Evolutionary conservation across 64 coral and sea anemone genomes (phyloP).

Genomic region (Stichodactyla helianthus): DNA sequence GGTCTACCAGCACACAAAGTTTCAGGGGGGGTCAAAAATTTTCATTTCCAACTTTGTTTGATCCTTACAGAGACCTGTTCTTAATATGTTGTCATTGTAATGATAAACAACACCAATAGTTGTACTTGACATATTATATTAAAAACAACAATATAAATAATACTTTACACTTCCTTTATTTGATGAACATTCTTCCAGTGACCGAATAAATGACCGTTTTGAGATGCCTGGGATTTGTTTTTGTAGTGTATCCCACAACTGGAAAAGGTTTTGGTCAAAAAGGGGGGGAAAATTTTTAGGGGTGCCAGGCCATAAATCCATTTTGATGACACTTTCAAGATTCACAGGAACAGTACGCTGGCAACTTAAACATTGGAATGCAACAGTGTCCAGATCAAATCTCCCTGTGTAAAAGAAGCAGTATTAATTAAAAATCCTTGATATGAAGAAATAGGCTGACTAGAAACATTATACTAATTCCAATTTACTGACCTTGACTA

Average conservation of each 20-base stretch:
- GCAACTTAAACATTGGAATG: slow-evolving; percentile 2
- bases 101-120: no score
- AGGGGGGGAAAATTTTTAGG: slow-evolving; percentile 31
- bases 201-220: slow-evolving; percentile 35
- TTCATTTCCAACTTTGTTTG: no score
- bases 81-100: no score
- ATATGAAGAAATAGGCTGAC: no score
- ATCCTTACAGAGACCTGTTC: no score
- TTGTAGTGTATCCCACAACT: slow-evolving; percentile 37
- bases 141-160: no score
- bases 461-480: no score
- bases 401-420: background rate
- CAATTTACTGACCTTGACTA: background rate
- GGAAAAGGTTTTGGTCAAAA: slow-evolving; percentile 50
- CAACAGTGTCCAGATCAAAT: slow-evolving; percentile 15
- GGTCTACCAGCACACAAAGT: no score
- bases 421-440: background rate
- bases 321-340: background rate
- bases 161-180: slow-evolving; percentile 37
- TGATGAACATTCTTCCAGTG: slow-evolving; percentile 35
- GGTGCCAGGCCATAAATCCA: slow-evolving; percentile 5
- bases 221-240: slow-evolving; percentile 44
- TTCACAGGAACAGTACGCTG: background rate
- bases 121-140: no score
- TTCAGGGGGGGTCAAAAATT: no score